Base-by-base conservation (phyloP, 2,797 vertebrate species). In the Scomberomorus guttatus region DNA sequence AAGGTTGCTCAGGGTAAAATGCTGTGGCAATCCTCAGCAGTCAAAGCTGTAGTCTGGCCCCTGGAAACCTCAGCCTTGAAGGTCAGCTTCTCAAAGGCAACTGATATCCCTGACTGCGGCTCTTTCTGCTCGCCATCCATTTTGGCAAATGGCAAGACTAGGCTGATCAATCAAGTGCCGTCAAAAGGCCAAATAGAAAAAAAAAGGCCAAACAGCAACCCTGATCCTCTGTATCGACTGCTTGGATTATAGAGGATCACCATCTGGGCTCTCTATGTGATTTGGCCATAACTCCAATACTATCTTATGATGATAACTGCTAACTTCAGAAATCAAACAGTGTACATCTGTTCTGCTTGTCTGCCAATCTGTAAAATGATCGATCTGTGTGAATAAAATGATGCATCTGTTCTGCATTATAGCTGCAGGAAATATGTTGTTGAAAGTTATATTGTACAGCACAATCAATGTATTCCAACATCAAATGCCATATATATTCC, bases 111-210 rank as follows among this genome's bases (percentile, higher is more conserved):
- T 90, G 91, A 92, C 91, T 90, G 67, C 85, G 84, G 89, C 84
- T 82, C 81, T 91, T 93, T 93, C 87, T 70, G 72, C 87, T 81
- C 79, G 25, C 91, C 93, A 90, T 94, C 91, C 79, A 77, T 92
- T 94, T 87, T 89, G 85, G 88, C 85, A 91, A 94, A 93, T 91
- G 90, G 85, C 86, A 91, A 79, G 84, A 92, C 73, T 12, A 1
- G n/a, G 82, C 87, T 87, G 87, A 95, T 95, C 92, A 93, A 94
- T 95, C 93, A 94, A 78, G 72, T 75, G 63, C 82, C 68, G 70
- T 94, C 93, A 91, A 94, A 92, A 93, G 89, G 91, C 85, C 91
- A 91, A 86, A 83, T 51, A 81, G 75, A 55, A 59, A 59, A 75
- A 75, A 75, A 89, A 84, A 84, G 72, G 79, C 72, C 82, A 83